Percentiles rank a stretch among this genome's conserved stretches.
Conservation (phyloP, 2,797 vertebrate genomes). For the Synanceia verrucosa region DNA sequence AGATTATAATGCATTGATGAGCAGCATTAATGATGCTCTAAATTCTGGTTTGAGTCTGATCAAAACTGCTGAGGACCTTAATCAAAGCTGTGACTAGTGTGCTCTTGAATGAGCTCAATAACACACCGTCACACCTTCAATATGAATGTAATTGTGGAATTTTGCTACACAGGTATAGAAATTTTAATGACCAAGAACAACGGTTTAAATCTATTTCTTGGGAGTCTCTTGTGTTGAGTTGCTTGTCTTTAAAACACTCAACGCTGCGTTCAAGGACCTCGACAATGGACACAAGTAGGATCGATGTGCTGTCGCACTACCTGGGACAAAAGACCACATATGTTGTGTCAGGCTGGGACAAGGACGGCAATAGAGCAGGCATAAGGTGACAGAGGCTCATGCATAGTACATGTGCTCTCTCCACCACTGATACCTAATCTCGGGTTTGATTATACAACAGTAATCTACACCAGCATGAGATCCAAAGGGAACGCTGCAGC, state of each 20-base stretch:
- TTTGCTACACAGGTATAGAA: neutral
- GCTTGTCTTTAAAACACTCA: constrained; percentile 1
- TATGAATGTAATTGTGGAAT: constrained; percentile 1
- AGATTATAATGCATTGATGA: constrained; percentile 9
- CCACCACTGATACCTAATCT: constrained; percentile 66
- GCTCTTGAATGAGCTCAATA: neutral
- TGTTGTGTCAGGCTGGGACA: constrained; percentile 38
- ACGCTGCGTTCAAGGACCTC: neutral
- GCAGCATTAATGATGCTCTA: constrained; percentile 15
- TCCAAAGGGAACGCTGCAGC: constrained; percentile 25
- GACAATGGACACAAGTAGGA: constrained; percentile 11
- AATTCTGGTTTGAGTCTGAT: constrained; percentile 5
- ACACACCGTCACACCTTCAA: neutral
- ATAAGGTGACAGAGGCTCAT: constrained; percentile 50
- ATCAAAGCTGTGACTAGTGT: constrained; percentile 23
- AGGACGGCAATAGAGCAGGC: constrained; percentile 4
- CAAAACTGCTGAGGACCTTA: neutral
- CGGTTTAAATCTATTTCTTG: neutral
- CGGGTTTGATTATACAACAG: constrained; percentile 54
- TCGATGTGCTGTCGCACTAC: constrained; percentile 28
- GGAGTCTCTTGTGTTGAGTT: neutral
- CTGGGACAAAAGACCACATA: constrained; percentile 47
- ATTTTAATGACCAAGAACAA: neutral
- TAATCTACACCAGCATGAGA: constrained; percentile 68
- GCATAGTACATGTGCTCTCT: constrained; percentile 16